Base-by-base conservation (phyloP, 2,113 vertebrate genomes). In the Eptesicus fuscus region DNA sequence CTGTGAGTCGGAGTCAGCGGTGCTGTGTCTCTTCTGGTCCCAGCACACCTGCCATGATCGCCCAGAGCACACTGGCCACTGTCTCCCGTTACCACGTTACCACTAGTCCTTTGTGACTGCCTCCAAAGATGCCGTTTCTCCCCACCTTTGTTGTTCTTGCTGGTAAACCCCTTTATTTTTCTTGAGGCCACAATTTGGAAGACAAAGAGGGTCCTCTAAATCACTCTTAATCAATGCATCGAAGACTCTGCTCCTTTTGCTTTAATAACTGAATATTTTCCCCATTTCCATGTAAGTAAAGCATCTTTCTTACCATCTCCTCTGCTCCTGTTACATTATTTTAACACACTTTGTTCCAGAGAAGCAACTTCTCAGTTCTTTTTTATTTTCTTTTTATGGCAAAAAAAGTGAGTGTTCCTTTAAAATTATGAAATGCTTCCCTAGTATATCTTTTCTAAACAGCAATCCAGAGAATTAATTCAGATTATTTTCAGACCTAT, bases 401-500 rank as follows among this genome's bases (percentile, higher is more conserved):
- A 28, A 61, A 61, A 61, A 25, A 10, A 53, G 12, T 91, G 30
- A 93, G 53, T 86, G 91, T 95, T 90, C 53, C 88, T 96, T 96
- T 96, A 97, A 94, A 96, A 91, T 95, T 93, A 78, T 93, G 93
- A 96, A 95, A 92, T 95, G 93, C 65, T 93, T 90, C 88, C 59
- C 93, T 96, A 73, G 78, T 96, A 84, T 97, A 95, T 96, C 90
- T 94, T 70, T 90, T 96, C 83, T 94, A 95, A 97, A 77, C 92
- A 94, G 96, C 93, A 90, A 79, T 61, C 37, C 84, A 92, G 95
- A 92, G 86, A 97, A 97, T 88, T 92, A 95, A 96, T 96, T 93
- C 95, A 96, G 90, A 70, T 95, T 97, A 96, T 97, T 97, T 97
- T 97, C 95, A 96, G 96, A 86, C 44, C 88, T 78, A 95, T 97